Conservation (phyloP, 2,113 vertebrate genomes). For the Aegithalos caudatus region DNA sequence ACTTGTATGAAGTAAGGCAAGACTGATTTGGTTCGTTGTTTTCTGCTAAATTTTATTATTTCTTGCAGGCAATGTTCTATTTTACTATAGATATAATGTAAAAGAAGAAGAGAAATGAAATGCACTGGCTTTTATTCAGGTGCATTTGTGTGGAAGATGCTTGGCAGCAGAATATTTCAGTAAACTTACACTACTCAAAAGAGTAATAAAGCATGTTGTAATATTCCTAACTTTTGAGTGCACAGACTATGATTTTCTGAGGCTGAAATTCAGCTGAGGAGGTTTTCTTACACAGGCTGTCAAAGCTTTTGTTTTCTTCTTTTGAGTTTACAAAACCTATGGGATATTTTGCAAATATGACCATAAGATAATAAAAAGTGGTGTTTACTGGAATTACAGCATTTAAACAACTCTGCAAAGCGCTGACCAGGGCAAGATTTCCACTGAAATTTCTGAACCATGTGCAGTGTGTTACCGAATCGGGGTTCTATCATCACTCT, state of each 20-base stretch:
- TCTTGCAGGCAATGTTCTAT: neutral
- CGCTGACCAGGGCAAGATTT: neutral
- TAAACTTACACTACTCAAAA: neutral
- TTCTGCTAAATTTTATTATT: neutral
- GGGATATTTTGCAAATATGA: neutral
- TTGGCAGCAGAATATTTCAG: neutral
- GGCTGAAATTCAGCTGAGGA: neutral
- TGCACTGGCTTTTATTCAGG: neutral
- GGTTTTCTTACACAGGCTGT: neutral
- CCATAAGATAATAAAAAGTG: neutral
- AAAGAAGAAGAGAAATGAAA: neutral
- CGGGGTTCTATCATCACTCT: neutral
- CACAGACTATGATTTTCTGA: neutral
- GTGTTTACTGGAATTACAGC: neutral
- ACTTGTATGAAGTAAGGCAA: neutral
- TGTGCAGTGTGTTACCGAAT: rapidly evolving
- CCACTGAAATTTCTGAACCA: neutral
- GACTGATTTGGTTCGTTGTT: neutral
- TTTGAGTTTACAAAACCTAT: neutral
- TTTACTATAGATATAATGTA: neutral
- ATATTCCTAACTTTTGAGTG: neutral
- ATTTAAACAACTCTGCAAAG: neutral
- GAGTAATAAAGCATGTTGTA: neutral
- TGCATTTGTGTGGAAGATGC: neutral
- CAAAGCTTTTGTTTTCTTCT: neutral